Percentiles rank a stretch among this genome's conserved stretches.
These are phyloP conservation scores for Aplocera efformata DNA, from an alignment of 2,888 invertebrate species.

Conservation along the genomic window DNA sequence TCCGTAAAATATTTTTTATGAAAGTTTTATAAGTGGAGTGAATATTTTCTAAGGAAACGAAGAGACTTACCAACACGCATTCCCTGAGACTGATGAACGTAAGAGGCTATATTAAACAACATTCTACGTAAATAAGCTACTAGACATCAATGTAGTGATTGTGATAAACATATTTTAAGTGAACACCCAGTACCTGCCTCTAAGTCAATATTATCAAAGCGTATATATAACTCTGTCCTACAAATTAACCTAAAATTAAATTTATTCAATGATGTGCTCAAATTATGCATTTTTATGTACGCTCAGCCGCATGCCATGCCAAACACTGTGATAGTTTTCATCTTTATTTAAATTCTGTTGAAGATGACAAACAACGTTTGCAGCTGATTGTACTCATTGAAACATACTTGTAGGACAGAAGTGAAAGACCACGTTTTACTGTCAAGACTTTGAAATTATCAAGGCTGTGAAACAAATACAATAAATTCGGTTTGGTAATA, in stretches of 20 bases:
- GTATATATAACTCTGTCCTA: slow-evolving; percentile 12
- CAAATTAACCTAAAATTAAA: slow-evolving; percentile 3
- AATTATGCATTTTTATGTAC: slow-evolving; percentile 15
- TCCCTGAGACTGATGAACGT: slow-evolving; percentile 75
- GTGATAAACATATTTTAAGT: slow-evolving; percentile 22
- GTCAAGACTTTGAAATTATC: slow-evolving; percentile 59
- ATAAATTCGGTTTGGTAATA: slow-evolving; percentile 59
- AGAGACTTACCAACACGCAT: slow-evolving; percentile 78
- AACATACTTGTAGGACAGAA: slow-evolving; percentile 45
- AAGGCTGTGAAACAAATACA: slow-evolving; percentile 76
- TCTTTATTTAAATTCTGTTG: slow-evolving; percentile 7
- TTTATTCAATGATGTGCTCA: slow-evolving; percentile 13
- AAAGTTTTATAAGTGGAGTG: slow-evolving; percentile 55
- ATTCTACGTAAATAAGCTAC: slow-evolving; percentile 53
- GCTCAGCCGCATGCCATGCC: slow-evolving; percentile 21
- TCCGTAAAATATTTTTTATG: slow-evolving; percentile 73
- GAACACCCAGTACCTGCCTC: slow-evolving; percentile 21
- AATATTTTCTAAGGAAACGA: slow-evolving; percentile 76
- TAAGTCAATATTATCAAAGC: slow-evolving; percentile 16
- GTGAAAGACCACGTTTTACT: slow-evolving; percentile 46
- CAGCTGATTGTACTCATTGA: slow-evolving; percentile 17
- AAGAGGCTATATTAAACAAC: slow-evolving; percentile 69
- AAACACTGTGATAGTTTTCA: slow-evolving; percentile 23
- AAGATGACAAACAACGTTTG: slow-evolving; percentile 18
- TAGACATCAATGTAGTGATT: slow-evolving; percentile 23